These are phyloP conservation scores for Tortricodes alternella DNA, from an alignment of 2,888 invertebrate genomes.

Conservation along the genomic window DNA sequence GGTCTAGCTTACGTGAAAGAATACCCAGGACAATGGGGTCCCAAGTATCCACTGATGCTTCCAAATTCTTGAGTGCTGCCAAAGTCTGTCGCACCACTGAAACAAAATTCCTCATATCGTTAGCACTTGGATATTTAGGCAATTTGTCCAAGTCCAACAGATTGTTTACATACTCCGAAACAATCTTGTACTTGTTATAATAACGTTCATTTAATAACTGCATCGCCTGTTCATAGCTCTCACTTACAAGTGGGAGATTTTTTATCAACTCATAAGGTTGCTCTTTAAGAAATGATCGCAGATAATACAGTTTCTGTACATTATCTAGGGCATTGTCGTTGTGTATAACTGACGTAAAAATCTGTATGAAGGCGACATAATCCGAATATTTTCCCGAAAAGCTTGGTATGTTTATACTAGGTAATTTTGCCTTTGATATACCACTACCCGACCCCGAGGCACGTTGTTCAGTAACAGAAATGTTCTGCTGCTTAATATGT, in stretches of 20 bases:
- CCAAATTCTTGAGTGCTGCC: constrained; percentile 16
- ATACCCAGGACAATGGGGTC: constrained; percentile 15
- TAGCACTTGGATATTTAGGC: neutral
- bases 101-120: constrained; percentile 9
- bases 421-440: neutral
- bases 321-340: neutral
- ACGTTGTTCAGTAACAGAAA: neutral
- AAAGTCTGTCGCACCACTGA: constrained; percentile 8
- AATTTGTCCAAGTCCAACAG: constrained; percentile 4
- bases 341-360: constrained; percentile 13
- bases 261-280: constrained; percentile 21
- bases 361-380: neutral
- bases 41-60: neutral
- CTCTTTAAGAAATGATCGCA: constrained; percentile 3
- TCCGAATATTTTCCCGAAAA: constrained; percentile 22
- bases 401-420: neutral
- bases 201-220: constrained; percentile 12
- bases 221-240: constrained; percentile 5
- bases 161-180: neutral
- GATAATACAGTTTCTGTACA: constrained; percentile 21
- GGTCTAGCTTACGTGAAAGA: constrained; percentile 23
- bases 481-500: neutral
- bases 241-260: constrained; percentile 14
- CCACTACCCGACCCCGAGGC: neutral
- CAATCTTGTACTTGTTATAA: constrained; percentile 11